phyloP scores from a whole-genome alignment of 2,113 vertebrate species.

The Ahaetulla prasina region DNA sequence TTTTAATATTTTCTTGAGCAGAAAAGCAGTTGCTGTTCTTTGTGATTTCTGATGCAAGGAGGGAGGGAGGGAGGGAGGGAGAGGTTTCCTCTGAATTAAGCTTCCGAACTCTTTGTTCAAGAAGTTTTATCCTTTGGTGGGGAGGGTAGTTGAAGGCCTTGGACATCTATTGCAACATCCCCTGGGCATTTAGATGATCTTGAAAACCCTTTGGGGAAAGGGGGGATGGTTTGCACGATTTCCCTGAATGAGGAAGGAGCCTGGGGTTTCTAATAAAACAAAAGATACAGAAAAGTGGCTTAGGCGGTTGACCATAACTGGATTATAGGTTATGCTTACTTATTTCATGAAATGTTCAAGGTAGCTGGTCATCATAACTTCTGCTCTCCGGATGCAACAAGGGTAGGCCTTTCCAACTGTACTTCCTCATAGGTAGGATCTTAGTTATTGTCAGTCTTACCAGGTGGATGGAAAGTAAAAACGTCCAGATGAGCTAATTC shows the following conservation, averaged over 20 bases:
- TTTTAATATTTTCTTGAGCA: not conserved
- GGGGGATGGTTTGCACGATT: conserved; percentile 31
- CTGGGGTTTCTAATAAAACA: conserved; percentile 27
- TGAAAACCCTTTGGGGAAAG: conserved; percentile 53
- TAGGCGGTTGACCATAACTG: not conserved
- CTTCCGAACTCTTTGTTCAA: not conserved
- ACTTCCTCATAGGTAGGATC: not conserved
- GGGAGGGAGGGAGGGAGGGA: no score
- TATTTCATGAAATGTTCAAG: not conserved
- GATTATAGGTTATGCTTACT: not conserved
- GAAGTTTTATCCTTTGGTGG: not conserved
- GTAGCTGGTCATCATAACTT: not conserved
- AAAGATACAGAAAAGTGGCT: not conserved
- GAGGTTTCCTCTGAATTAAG: not conserved
- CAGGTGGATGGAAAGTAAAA: not conserved
- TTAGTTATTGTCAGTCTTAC: not conserved
- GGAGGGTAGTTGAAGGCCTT: conserved; percentile 36
- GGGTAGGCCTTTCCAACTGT: not conserved
- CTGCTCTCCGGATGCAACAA: not conserved
- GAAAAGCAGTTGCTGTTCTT: not conserved
- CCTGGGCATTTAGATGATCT: conserved; percentile 59
- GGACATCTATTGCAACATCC: rapidly evolving
- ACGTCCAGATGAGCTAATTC: not conserved
- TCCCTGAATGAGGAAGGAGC: not conserved
- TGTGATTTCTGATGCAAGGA: not conserved